These are phyloP conservation scores for Ichneumoninae sp. DNA, from an alignment of 2,888 invertebrate genomes.

Conservation along the genomic window DNA sequence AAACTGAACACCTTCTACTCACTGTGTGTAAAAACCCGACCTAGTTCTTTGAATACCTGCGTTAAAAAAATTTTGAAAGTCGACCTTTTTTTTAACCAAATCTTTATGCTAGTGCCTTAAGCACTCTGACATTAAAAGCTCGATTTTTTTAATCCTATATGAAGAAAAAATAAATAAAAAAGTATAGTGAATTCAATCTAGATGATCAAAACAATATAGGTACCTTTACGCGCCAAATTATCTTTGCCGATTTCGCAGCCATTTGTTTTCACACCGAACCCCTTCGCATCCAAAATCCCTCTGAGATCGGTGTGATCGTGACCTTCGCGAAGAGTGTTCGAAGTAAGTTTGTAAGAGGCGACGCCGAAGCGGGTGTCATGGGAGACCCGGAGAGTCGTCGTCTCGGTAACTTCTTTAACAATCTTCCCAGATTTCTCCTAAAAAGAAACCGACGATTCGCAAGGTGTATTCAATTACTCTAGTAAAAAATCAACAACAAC, in stretches of 20 bases:
- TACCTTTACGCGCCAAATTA: slow-evolving; percentile 67
- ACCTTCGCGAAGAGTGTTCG: slow-evolving; percentile 85
- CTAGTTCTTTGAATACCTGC: too few relatives aligned
- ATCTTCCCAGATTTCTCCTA: slow-evolving; percentile 84
- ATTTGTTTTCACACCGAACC: slow-evolving; percentile 51
- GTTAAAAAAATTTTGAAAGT: too few relatives aligned
- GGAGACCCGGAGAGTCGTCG: slow-evolving; percentile 86
- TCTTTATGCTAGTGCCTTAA: too few relatives aligned
- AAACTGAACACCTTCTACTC: too few relatives aligned
- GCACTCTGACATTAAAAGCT: too few relatives aligned
- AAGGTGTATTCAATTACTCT: not conserved
- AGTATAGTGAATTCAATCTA: too few relatives aligned
- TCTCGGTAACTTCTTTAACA: slow-evolving; percentile 85
- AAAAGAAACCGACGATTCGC: slow-evolving; percentile 1
- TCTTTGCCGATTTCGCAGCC: slow-evolving; percentile 36
- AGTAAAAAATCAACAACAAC: not conserved
- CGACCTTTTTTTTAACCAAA: too few relatives aligned
- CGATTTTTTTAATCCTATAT: too few relatives aligned
- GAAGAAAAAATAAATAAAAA: too few relatives aligned
- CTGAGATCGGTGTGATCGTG: slow-evolving; percentile 75
- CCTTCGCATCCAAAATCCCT: slow-evolving; percentile 70
- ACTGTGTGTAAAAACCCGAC: too few relatives aligned
- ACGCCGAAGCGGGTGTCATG: slow-evolving; percentile 86
- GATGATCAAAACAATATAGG: not conserved
- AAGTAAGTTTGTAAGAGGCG: slow-evolving; percentile 86